These are phyloP conservation scores for Ypsolopha scabrella DNA, from an alignment of 2,888 invertebrate genomes.

Conservation along the genomic window DNA sequence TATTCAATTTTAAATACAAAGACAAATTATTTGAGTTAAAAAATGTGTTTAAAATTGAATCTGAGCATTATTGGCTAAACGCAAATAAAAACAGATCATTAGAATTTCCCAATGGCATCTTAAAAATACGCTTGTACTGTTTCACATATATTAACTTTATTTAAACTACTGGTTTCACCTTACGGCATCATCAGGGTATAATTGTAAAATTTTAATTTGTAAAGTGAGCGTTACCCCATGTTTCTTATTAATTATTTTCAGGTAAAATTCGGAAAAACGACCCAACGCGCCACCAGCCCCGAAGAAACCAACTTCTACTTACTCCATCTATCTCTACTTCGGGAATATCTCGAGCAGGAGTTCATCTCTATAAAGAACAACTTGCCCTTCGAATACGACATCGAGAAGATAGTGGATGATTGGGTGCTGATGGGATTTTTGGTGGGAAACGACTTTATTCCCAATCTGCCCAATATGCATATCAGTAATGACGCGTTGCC, in stretches of 20 bases:
- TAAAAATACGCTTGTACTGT: too few relatives aligned
- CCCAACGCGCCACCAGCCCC: slow-evolving; percentile 77
- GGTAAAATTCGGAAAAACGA: slow-evolving; percentile 81
- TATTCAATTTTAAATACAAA: too few relatives aligned
- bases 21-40: too few relatives aligned
- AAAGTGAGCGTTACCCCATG: too few relatives aligned
- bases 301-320: slow-evolving; percentile 95
- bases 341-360: slow-evolving; percentile 94
- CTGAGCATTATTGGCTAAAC: too few relatives aligned
- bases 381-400: slow-evolving; percentile 81
- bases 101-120: too few relatives aligned
- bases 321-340: slow-evolving; percentile 89
- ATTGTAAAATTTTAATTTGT: too few relatives aligned
- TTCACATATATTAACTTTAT: too few relatives aligned
- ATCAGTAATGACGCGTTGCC: slow-evolving; percentile 92
- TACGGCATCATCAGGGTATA: too few relatives aligned
- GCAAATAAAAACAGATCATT: too few relatives aligned
- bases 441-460: slow-evolving; percentile 98
- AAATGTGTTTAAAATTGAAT: too few relatives aligned
- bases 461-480: slow-evolving; percentile 94
- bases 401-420: slow-evolving; percentile 95
- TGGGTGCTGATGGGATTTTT: slow-evolving; percentile 98
- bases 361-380: slow-evolving; percentile 78
- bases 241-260: slow-evolving; percentile 20
- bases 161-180: too few relatives aligned